A percentile compares a stretch with the other conserved stretches of the same genome.
Conservation (phyloP, 2,888 invertebrate genomes). For the Leptinotarsa juncta region DNA sequence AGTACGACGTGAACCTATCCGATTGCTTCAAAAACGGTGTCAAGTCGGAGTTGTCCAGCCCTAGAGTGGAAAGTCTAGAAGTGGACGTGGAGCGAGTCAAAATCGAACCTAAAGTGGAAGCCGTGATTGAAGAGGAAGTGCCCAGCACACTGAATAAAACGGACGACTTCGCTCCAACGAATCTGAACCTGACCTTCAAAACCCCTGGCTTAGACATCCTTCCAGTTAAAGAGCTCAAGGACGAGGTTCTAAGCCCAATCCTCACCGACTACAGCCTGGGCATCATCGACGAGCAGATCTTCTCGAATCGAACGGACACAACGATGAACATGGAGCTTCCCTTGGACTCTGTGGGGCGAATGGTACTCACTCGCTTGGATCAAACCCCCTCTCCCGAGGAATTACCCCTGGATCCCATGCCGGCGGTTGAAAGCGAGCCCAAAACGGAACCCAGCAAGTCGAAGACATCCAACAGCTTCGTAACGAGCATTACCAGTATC, state of each 20-base stretch:
- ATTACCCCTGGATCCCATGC: constrained; percentile 81
- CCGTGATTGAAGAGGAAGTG: not conserved
- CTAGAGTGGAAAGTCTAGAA: constrained; percentile 34
- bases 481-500: constrained; percentile 90
- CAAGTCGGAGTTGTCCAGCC: constrained; percentile 37
- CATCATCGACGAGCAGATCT: constrained; percentile 72
- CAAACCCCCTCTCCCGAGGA: constrained; percentile 89
- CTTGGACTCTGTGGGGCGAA: constrained; percentile 63
- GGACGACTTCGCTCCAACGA: not conserved
- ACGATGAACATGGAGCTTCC: constrained; percentile 70
- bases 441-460: constrained; percentile 72
- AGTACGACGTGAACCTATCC: constrained; percentile 37
- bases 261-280: constrained; percentile 61
- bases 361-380: constrained; percentile 71
- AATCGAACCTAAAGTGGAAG: not conserved
- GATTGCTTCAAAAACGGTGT: constrained; percentile 32
- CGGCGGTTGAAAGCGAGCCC: constrained; percentile 66
- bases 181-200: not conserved
- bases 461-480: constrained; percentile 80
- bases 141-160: not conserved
- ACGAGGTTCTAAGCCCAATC: constrained; percentile 58
- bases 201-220: constrained; percentile 10
- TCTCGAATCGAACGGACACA: constrained; percentile 69
- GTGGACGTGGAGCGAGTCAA: not conserved
- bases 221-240: constrained; percentile 36